These are phyloP conservation scores for Cathartes aura DNA, from an alignment of 2,113 vertebrate species.

Conservation along the genomic window DNA sequence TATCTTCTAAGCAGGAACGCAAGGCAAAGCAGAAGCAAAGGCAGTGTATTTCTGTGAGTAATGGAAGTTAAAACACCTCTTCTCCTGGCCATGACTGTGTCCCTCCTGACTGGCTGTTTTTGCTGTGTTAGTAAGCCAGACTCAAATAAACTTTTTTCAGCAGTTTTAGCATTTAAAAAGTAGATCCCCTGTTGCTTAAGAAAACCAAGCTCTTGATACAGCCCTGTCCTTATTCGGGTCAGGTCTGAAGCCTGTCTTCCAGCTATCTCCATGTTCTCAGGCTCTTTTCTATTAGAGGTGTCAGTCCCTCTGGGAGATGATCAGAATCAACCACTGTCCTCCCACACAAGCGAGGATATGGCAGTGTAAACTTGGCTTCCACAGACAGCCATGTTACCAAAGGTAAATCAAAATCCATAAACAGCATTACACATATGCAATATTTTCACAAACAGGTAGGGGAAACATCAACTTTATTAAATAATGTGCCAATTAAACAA, in stretches of 20 bases:
- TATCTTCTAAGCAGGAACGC: not conserved
- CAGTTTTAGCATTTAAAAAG: not conserved
- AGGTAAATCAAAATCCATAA: rapidly evolving
- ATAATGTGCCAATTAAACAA: not conserved
- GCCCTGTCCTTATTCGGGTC: not conserved
- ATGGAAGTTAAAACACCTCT: not conserved
- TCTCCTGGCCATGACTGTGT: not conserved
- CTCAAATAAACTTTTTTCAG: not conserved
- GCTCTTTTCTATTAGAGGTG: rapidly evolving
- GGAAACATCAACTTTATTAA: not conserved
- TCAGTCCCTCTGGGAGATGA: not conserved
- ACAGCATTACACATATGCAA: rapidly evolving
- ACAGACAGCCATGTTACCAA: not conserved
- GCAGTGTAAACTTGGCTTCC: not conserved
- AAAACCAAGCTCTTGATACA: not conserved
- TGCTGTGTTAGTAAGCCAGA: not conserved
- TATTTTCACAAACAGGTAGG: not conserved
- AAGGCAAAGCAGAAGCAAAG: not conserved
- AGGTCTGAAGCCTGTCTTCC: not conserved
- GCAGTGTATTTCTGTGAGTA: not conserved
- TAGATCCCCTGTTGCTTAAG: not conserved
- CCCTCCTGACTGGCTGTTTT: not conserved
- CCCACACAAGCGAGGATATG: rapidly evolving
- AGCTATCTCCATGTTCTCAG: not conserved
- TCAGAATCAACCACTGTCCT: not conserved